Evolutionary conservation across 2,888 invertebrate genomes (phyloP).

Genomic region (Trachelus stipa): DNA sequence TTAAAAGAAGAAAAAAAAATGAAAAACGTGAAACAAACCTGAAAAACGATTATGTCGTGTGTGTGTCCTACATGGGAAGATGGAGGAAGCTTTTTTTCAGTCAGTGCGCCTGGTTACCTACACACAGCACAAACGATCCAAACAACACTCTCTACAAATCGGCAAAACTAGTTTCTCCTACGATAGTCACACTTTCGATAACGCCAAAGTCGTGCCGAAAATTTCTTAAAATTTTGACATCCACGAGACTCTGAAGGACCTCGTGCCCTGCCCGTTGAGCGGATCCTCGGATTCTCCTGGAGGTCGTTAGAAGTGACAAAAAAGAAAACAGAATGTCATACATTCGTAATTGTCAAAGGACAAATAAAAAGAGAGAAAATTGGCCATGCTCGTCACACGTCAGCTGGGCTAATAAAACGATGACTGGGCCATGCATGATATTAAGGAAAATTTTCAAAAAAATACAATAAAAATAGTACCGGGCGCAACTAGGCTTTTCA

Average conservation of each 20-base stretch:
- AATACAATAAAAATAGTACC: constrained; percentile 2
- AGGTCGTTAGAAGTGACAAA: not conserved
- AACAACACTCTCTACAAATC: constrained; percentile 57
- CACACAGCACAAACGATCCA: constrained; percentile 63
- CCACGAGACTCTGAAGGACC: not conserved
- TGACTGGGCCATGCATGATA: constrained; percentile 15
- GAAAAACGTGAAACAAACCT: constrained; percentile 64
- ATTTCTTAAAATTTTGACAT: constrained; percentile 1
- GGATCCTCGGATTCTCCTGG: not conserved
- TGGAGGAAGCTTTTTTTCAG: constrained; percentile 56
- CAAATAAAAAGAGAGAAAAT: not conserved
- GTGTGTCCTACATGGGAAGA: constrained; percentile 57
- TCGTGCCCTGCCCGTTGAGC: not conserved
- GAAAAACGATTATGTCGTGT: constrained; percentile 56
- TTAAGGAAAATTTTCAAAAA: constrained; percentile 21
- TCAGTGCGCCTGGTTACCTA: constrained; percentile 65
- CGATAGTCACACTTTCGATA: constrained; percentile 19
- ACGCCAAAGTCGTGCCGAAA: constrained; percentile 13
- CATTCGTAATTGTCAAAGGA: not conserved
- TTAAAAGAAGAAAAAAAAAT: constrained; percentile 24
- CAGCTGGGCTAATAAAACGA: constrained; percentile 11
- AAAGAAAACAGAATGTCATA: not conserved
- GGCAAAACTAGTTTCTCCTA: constrained; percentile 25
- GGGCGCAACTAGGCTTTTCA: not conserved
- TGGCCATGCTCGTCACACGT: constrained; percentile 16